phyloP scores from a whole-genome alignment of 2,113 vertebrate genomes.

The Xenopus laevis region DNA sequence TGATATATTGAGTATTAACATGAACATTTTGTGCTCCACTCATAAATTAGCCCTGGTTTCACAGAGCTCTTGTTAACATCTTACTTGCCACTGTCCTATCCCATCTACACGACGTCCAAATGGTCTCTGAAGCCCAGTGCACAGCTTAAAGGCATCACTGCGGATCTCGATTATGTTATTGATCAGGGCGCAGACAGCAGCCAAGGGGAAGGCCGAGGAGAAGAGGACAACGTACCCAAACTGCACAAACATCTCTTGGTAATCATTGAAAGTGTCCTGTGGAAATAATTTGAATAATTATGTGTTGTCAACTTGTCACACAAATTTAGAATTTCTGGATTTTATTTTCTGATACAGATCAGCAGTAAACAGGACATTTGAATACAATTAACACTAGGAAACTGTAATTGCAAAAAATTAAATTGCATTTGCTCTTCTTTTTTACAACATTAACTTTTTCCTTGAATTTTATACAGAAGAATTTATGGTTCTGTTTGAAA shows the following conservation, averaged over 20 bases:
- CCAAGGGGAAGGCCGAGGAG: constrained; percentile 92
- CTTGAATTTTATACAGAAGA: no score
- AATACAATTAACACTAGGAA: no score
- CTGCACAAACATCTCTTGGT: constrained; percentile 98
- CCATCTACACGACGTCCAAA: constrained; percentile 85
- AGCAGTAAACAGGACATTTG: no score
- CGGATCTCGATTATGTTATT: constrained; percentile 97
- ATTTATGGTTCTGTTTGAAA: no score
- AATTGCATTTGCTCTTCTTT: no score
- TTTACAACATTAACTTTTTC: no score
- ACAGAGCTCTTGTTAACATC: background rate
- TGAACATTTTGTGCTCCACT: no score
- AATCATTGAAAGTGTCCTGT: constrained; percentile 95
- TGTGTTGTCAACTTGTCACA: background rate
- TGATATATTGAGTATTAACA: no score
- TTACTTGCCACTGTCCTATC: constrained; percentile 96
- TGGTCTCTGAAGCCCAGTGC: constrained; percentile 88
- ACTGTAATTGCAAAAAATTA: no score
- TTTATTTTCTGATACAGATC: no score
- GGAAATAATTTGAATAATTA: background rate
- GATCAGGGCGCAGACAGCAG: constrained; percentile 87
- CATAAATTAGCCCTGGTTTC: no score
- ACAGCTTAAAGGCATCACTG: constrained; percentile 93
- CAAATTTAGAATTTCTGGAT: background rate
- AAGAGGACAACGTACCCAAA: constrained; percentile 97